phyloP scores from a whole-genome alignment of 2,113 vertebrate species.

The Circaetus gallicus region DNA sequence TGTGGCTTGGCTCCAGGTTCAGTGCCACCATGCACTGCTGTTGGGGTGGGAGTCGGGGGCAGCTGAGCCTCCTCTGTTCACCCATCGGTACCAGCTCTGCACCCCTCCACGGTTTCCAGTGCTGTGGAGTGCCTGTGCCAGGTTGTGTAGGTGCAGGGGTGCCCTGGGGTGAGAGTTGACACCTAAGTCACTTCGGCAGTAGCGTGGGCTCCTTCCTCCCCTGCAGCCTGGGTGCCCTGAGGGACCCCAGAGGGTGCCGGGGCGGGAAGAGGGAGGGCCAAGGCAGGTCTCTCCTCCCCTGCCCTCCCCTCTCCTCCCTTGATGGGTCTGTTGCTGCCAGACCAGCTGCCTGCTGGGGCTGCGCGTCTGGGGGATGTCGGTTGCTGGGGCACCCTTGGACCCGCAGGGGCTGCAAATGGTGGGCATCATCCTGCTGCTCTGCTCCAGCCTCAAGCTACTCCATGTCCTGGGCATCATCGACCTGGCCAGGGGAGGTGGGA shows the following conservation, averaged over 20 bases:
- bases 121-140: neutral
- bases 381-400: neutral
- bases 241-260: neutral
- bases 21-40: rapidly evolving
- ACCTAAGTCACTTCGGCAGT: neutral
- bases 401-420: conserved; percentile 12
- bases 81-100: neutral
- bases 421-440: conserved; percentile 47
- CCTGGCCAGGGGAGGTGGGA: neutral
- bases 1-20: neutral
- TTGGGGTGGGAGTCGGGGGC: neutral
- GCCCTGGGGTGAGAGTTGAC: neutral
- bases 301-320: neutral
- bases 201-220: neutral
- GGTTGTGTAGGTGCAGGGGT: neutral
- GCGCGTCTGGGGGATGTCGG: neutral
- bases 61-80: neutral
- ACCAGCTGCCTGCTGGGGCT: conserved; percentile 4
- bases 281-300: conserved; percentile 24
- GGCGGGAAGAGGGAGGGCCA: neutral
- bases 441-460: conserved; percentile 37
- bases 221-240: neutral
- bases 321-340: neutral
- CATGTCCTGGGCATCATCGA: conserved; percentile 23
- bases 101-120: rapidly evolving